Base-by-base conservation (phyloP, 1,140 invertebrate genomes). In the Drosophila suzukii region DNA sequence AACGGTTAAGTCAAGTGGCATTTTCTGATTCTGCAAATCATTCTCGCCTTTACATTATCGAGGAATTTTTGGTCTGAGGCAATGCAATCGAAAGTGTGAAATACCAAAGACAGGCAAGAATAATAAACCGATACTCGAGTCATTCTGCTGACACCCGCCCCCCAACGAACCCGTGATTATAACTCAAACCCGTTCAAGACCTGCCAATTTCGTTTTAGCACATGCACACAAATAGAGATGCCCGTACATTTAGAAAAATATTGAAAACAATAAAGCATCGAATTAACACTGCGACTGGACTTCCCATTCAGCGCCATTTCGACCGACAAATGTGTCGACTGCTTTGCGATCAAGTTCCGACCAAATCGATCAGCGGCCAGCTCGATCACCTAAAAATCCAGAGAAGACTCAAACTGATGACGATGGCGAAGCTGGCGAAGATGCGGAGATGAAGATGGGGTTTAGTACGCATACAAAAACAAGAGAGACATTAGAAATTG, bases 1-100 rank as follows among this genome's bases (percentile, higher is more conserved):
- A 88, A 84, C 83, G 76, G 84, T 89, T 84, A 89, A 89, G 65
- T 67, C 83, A 83, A 88, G 63, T 75, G 84, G 50, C 73, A 88
- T 88, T 88, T 81, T 63, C 24, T 36, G 44, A 89, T 89, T 80
- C 62, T 84, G 84, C 84, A 89, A 88, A 74, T 88, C 84, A 88
- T 88, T 89, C 84, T 78, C 75, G 20, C 10, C 66, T 34, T 58
- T 43, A 58, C 63, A 83, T 80, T 79, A 66, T 43, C 51, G 12
- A 75, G 78, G 78, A 63, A 88, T 78, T 75, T 56, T 63, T n/a
- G 15, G 61, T 78, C 36, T 61, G 71, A 49, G 12, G 70, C 70
- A 86, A 78, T 72, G 59, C 66, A 62, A 65, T 78, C 53, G 75
- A 78, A 81, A 72, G 75, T 63, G 70, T 57, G 51, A 75, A 58